Conservation (phyloP, 64 coral and sea anemone genomes). For the Actinia equina region DNA sequence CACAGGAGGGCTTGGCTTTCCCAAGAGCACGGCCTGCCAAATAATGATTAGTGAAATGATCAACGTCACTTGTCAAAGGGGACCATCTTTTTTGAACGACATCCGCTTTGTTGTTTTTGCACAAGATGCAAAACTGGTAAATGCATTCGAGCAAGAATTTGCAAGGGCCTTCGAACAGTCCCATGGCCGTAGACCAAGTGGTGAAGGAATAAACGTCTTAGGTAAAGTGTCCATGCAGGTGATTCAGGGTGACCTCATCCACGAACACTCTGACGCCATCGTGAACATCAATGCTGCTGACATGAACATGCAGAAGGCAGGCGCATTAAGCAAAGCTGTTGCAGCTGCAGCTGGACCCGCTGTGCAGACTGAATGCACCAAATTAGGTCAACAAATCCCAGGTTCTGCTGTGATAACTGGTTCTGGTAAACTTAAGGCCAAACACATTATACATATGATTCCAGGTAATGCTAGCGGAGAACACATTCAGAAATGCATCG, state of each 20-base stretch:
- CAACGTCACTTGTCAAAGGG: slow-evolving; percentile 3
- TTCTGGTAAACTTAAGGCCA: slow-evolving; percentile 8
- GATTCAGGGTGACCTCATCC: slow-evolving; percentile 53
- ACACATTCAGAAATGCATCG: slow-evolving; percentile 13
- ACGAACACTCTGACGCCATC: slow-evolving; percentile 70
- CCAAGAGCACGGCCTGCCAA: slow-evolving; percentile 10
- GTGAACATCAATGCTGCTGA: slow-evolving; percentile 55
- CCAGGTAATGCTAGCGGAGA: not conserved
- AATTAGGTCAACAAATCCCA: slow-evolving; percentile 38
- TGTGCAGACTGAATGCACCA: slow-evolving; percentile 53
- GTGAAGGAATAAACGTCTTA: not conserved
- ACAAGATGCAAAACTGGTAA: slow-evolving; percentile 17
- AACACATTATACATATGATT: slow-evolving; percentile 24
- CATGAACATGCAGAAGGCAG: slow-evolving; percentile 75
- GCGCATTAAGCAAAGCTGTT: slow-evolving; percentile 68
- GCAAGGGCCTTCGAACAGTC: not conserved
- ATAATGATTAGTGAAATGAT: slow-evolving; percentile 50
- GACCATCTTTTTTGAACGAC: slow-evolving; percentile 18
- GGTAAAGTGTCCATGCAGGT: not conserved
- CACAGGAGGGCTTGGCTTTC: slow-evolving; percentile 45
- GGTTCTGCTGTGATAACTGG: slow-evolving; percentile 63
- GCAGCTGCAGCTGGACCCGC: slow-evolving; percentile 2
- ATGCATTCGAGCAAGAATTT: slow-evolving; percentile 47
- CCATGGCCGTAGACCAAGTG: no score
- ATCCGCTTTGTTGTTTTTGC: slow-evolving; percentile 63